phyloP scores from a whole-genome alignment of 2,888 invertebrate species.

The Muschampia plurimacula region DNA sequence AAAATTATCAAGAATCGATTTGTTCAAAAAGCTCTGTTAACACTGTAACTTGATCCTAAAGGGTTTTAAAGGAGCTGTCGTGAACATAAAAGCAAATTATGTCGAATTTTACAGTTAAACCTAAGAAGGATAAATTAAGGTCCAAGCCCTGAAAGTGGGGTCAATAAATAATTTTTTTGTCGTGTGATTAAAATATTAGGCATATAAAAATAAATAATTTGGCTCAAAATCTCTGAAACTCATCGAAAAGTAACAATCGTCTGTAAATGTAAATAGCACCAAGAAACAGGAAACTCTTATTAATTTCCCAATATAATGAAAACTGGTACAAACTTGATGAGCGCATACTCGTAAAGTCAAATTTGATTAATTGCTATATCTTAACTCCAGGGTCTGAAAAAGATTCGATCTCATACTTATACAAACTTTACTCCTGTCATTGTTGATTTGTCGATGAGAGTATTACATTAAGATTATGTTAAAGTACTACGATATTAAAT shows the following conservation, averaged over 20 bases:
- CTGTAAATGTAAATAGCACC: neutral
- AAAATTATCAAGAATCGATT: conserved; percentile 24
- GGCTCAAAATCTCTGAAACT: neutral
- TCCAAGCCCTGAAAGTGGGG: too few species aligned
- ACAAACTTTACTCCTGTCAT: conserved; percentile 14
- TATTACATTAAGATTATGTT: too few species aligned
- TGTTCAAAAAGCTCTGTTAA: conserved; percentile 11
- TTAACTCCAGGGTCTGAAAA: conserved; percentile 11
- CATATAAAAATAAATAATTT: too few species aligned
- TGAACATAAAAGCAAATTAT: neutral
- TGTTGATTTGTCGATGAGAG: too few species aligned
- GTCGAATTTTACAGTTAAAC: neutral
- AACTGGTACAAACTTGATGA: conserved; percentile 17
- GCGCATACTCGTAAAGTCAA: conserved; percentile 20
- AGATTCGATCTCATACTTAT: conserved; percentile 15
- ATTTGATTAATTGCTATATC: conserved; percentile 33
- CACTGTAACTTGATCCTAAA: conserved; percentile 13
- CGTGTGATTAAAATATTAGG: too few species aligned
- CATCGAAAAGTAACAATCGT: neutral
- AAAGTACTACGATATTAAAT: too few species aligned
- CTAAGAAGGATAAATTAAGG: neutral
- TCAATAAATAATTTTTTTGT: too few species aligned
- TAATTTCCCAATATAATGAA: conserved; percentile 21
- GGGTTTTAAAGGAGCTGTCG: conserved; percentile 1
- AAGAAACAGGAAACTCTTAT: neutral